Evolutionary conservation across 2,113 vertebrate genomes (phyloP).

Genomic region (Amblyornis subalaris): DNA sequence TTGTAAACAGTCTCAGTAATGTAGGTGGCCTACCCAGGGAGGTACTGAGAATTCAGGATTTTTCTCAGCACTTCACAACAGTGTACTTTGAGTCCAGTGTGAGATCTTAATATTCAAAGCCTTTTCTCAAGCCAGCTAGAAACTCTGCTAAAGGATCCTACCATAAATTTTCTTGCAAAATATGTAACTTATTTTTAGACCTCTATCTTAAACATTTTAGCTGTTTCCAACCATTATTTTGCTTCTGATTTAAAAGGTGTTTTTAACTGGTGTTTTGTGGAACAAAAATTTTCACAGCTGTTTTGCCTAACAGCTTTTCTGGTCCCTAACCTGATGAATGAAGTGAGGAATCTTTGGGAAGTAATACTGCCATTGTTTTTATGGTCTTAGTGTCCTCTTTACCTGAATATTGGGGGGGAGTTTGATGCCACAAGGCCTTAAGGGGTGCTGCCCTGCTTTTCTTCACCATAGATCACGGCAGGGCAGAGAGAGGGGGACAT

Average conservation of each 20-base stretch:
- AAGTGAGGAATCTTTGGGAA: not conserved
- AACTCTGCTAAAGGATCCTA: not conserved
- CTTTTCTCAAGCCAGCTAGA: not conserved
- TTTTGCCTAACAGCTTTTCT: not conserved
- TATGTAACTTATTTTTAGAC: not conserved
- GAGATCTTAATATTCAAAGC: not conserved
- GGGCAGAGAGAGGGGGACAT: not conserved
- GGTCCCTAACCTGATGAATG: not conserved
- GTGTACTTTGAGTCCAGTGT: not conserved
- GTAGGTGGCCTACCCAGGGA: not conserved
- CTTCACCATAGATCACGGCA: fast-evolving
- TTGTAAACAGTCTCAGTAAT: not conserved
- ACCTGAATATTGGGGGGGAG: not conserved
- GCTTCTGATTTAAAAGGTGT: not conserved
- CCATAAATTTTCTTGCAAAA: not conserved
- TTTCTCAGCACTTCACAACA: not conserved
- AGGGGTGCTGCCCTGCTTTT: too few species aligned
- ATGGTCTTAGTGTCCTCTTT: not conserved
- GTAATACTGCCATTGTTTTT: not conserved
- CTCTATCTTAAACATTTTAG: not conserved
- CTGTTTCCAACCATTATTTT: not conserved
- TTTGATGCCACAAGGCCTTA: not conserved
- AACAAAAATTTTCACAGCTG: not conserved
- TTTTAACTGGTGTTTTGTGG: not conserved
- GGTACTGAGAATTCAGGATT: not conserved